Conservation (phyloP, 1,140 invertebrate species). For the Cydia amplana region DNA sequence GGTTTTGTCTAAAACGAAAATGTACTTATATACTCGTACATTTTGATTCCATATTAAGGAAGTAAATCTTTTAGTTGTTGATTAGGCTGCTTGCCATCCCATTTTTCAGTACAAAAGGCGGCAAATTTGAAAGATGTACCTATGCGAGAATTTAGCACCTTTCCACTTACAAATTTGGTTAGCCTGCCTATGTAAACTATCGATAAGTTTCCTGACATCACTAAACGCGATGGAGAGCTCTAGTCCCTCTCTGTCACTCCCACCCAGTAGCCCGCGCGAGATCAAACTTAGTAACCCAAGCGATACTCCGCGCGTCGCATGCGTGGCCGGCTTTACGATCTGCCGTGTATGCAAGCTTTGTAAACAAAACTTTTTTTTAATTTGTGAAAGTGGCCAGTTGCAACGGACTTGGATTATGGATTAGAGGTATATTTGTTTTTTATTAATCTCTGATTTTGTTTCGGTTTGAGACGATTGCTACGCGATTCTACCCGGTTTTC, state of each 20-base stretch:
- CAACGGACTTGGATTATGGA: slow-evolving; percentile 9
- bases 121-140: not conserved
- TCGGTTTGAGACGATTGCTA: not conserved
- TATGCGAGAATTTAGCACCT: too few species aligned
- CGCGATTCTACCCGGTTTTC: too few species aligned
- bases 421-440: slow-evolving; percentile 19
- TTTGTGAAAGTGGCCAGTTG: slow-evolving; percentile 29
- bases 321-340: slow-evolving; percentile 1
- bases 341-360: slow-evolving; percentile 3
- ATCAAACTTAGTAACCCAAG: slow-evolving; percentile 27
- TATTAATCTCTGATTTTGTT: not conserved
- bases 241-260: slow-evolving; percentile 22
- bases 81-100: too few species aligned
- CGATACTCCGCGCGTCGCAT: slow-evolving; percentile 20
- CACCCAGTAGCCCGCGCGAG: slow-evolving; percentile 5
- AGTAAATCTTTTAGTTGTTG: too few species aligned
- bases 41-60: too few species aligned
- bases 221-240: slow-evolving; percentile 12
- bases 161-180: too few species aligned
- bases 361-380: not conserved
- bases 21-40: too few species aligned
- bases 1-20: too few species aligned
- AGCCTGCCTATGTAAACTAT: not conserved
- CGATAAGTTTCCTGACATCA: slow-evolving; percentile 4
- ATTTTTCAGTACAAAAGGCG: too few species aligned